Evolutionary conservation across 2,888 invertebrate species (phyloP).

Genomic region (Unio delphinus): DNA sequence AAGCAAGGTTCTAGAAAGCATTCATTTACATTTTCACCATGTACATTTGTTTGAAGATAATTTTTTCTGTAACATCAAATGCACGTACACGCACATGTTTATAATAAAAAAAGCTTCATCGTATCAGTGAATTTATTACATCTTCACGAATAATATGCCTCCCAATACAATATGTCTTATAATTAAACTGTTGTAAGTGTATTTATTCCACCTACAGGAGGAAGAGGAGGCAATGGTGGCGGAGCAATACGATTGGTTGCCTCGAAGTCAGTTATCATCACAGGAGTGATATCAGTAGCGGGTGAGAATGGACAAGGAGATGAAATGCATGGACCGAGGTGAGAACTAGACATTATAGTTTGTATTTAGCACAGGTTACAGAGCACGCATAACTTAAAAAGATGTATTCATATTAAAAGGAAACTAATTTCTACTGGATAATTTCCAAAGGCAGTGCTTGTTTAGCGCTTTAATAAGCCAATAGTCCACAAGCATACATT

Average conservation of each 20-base stretch:
- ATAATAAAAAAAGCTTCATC: neutral
- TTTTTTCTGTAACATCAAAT: too few species aligned
- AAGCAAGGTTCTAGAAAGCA: too few species aligned
- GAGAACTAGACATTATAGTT: neutral
- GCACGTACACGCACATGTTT: neutral
- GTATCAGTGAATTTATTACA: neutral
- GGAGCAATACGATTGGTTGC: constrained; percentile 43
- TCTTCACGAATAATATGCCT: neutral
- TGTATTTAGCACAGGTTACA: neutral
- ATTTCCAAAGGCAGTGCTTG: too few species aligned
- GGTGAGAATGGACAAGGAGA: constrained; percentile 51
- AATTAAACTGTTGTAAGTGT: neutral
- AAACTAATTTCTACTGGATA: too few species aligned
- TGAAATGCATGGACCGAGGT: constrained; percentile 15
- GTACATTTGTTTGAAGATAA: too few species aligned
- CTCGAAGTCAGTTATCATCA: constrained; percentile 31
- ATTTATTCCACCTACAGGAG: constrained; percentile 29
- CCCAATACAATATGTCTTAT: neutral
- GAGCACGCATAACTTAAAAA: neutral
- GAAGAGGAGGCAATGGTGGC: constrained; percentile 53
- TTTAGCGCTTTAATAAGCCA: too few species aligned
- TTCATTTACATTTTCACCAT: too few species aligned
- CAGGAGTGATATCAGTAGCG: constrained; percentile 42
- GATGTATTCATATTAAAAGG: too few species aligned
- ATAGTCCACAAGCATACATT: too few species aligned